These are phyloP conservation scores for Loriculus beryllinus DNA, from an alignment of 2,797 vertebrate species.

Conservation along the genomic window DNA sequence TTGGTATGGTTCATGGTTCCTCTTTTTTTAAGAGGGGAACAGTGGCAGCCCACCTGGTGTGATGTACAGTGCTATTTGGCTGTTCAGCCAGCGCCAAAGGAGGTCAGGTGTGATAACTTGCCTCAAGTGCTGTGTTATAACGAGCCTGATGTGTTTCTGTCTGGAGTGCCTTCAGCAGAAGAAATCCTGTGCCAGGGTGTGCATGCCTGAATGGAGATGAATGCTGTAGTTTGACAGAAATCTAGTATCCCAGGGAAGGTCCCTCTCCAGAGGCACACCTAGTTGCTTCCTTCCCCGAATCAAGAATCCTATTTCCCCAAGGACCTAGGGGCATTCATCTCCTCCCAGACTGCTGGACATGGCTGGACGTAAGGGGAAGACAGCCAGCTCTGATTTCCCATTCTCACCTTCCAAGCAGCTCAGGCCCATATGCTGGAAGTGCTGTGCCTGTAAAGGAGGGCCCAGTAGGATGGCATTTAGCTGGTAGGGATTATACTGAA, in stretches of 20 bases:
- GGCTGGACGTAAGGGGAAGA: neutral
- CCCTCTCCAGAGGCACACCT: neutral
- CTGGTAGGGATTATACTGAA: neutral
- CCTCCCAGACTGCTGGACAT: neutral
- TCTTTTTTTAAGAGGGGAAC: neutral
- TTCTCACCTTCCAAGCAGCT: neutral
- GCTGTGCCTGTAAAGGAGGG: neutral
- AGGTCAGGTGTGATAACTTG: neutral
- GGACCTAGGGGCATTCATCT: neutral
- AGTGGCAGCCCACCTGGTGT: neutral
- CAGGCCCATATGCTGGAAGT: neutral
- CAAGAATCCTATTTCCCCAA: neutral
- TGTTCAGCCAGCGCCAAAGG: neutral
- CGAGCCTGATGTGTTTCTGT: neutral
- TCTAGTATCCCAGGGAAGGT: neutral
- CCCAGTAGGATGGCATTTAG: neutral
- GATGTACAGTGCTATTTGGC: neutral
- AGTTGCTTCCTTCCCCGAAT: neutral
- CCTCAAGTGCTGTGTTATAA: neutral
- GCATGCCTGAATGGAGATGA: neutral
- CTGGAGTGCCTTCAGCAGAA: neutral
- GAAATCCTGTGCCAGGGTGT: neutral
- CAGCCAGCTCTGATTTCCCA: neutral
- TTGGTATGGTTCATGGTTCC: fast-evolving
- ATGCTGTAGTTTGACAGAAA: neutral